These are phyloP conservation scores for Lathamus discolor DNA, from an alignment of 2,113 vertebrate species.

Conservation along the genomic window DNA sequence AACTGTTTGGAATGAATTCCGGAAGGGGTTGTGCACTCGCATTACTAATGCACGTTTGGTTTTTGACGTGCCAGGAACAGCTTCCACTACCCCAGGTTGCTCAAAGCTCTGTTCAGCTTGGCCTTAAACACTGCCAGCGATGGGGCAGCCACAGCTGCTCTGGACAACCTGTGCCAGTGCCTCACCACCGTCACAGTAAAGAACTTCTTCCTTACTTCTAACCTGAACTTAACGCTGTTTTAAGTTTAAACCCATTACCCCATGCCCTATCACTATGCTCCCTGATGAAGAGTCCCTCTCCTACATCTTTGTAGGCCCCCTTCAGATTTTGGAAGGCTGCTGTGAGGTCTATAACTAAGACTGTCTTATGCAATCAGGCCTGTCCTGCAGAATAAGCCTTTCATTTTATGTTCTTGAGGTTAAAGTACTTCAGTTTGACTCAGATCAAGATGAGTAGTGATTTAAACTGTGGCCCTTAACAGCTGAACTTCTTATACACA, in stretches of 20 bases:
- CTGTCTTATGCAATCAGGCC: rapidly evolving
- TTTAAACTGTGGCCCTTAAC: neutral
- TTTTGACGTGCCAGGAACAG: neutral
- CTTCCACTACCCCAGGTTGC: neutral
- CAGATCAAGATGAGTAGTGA: neutral
- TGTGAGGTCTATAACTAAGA: neutral
- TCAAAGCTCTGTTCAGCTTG: neutral
- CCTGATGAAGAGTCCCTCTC: neutral
- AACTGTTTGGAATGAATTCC: neutral
- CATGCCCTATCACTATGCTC: neutral
- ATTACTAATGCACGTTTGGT: rapidly evolving
- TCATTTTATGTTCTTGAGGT: neutral
- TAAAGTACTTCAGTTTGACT: neutral
- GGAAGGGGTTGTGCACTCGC: neutral
- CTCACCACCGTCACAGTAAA: neutral
- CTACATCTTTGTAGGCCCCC: neutral
- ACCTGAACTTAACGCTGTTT: neutral
- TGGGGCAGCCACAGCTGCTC: neutral
- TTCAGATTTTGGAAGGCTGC: neutral
- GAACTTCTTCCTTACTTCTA: neutral
- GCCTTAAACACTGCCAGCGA: neutral
- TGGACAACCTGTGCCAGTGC: neutral
- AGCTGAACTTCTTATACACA: neutral
- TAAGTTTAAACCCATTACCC: neutral
- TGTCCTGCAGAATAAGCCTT: neutral